Base-by-base conservation (phyloP, 2,888 invertebrate species). In the Amphiduros pacificus region DNA sequence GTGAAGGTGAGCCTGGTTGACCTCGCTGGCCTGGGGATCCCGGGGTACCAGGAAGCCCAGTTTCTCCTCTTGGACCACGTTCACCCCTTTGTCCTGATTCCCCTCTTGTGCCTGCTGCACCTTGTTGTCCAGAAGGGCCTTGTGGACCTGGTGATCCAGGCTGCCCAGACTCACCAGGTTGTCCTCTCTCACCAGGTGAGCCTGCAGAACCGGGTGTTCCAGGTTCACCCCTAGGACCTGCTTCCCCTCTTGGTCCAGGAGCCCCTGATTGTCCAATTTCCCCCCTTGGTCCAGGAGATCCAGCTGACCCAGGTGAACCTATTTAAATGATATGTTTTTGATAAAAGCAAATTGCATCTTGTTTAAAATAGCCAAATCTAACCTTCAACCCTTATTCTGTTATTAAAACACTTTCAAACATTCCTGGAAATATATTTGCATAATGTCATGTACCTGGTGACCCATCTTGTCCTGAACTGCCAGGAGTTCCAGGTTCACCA, bases 231-330 rank as follows among this genome's bases (percentile, higher is more conserved):
- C 44, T 20, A 2, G 26, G 53, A 9, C 59, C 59, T 27, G 59
- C 36, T 2, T 20, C 40, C 53, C 59, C 59, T 27, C 51, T 27
- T 26, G 44, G 11, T 22, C 51, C 26, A 36, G 29, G 28, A 9
- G 24, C 53, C 49, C 51, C 44, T n/a, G 44, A 6, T 29, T 6
- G 29, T 22, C 64, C 64, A 52, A 63, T 53, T 26, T 28, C 2
- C 11, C 59, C 59, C 14, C 48, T 40, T 2, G 40, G 32, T 57
- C 61, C 61, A 22, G 61, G 49, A 20, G 29, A 80, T 14, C 91
- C 91, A 68, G 89, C 88, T 50, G 44, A 36, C 11, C 59, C 59
- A 29, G 51, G 26, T 72, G 92, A 91, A 60, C 91, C 90, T n/a
- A n/a, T n/a, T n/a, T n/a, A n/a, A n/a, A n/a, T n/a, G n/a, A n/a